A percentile compares a stretch with the other conserved stretches of the same genome.
These are phyloP conservation scores for Columbina picui DNA, from an alignment of 2,113 vertebrate genomes.

Conservation along the genomic window DNA sequence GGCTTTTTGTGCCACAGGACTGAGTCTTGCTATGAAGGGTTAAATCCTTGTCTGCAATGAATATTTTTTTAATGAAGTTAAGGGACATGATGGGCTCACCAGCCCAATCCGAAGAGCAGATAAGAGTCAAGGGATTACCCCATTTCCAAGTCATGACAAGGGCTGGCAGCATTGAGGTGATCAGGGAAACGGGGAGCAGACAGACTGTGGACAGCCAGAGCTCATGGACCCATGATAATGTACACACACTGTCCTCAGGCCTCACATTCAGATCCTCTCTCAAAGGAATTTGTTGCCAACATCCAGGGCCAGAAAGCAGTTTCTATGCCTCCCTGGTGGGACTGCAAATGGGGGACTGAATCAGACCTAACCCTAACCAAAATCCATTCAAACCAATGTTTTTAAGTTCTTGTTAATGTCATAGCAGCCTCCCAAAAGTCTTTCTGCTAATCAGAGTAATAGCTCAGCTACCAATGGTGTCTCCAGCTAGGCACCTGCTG, in stretches of 20 bases:
- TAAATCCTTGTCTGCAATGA: background rate
- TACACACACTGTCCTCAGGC: background rate
- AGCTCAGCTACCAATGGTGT: rapidly evolving
- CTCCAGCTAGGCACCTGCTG: background rate
- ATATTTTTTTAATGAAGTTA: background rate
- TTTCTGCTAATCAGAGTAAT: background rate
- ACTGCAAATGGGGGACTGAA: background rate
- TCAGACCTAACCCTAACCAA: background rate
- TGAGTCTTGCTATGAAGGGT: background rate
- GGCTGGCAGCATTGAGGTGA: background rate
- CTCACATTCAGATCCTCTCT: background rate
- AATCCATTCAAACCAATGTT: background rate
- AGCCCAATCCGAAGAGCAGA: background rate
- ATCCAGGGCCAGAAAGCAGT: background rate
- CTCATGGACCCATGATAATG: rapidly evolving
- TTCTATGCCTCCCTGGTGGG: background rate
- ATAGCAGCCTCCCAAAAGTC: background rate
- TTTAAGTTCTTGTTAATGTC: background rate
- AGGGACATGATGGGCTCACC: background rate
- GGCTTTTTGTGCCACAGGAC: background rate
- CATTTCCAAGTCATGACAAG: background rate
- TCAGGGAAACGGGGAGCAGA: background rate
- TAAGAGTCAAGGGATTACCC: background rate
- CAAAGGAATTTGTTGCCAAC: background rate
- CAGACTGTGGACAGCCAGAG: background rate